Evolutionary conservation across 2,797 vertebrate genomes (phyloP), one percentile per base, ranked within the genome.

Genomic region (Cyprinella venusta): DNA sequence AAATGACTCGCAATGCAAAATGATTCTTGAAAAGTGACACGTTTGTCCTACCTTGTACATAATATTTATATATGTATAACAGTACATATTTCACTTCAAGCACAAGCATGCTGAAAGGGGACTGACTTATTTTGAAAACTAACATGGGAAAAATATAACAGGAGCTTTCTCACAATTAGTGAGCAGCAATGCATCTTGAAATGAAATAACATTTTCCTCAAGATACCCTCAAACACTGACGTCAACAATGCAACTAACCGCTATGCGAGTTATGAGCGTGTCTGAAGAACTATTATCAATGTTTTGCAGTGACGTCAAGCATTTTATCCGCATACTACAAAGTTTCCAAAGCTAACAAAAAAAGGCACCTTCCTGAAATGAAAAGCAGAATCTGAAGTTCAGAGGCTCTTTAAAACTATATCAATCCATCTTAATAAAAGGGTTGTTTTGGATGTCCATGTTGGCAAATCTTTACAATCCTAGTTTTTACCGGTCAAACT

Each of bases 51-150:
- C 90, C 88, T 90, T 64, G 89, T 91, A 92, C 83, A 82, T 91
- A 90, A 93, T 93, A 92, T 92, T 93, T 94, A 93, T 93, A 94
- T 93, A 94, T 90, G 89, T 92, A 91, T 94, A 83, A 83, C 74
- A 83, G 86, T 94, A 94, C 93, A 94, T 81, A 86, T 89, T 90
- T 91, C 90, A 94, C 93, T 91, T 79, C 42, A 61, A 88, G 92
- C 92, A 95, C 88, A 91, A 92, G 92, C 94, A 95, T 95, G 94
- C 94, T 91, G 92, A 91, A 94, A 94, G 72, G 81, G 63, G 26
- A 45, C 38, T 9, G 24, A 68, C 77, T 67, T 52, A 13, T 33
- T 38, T 42, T 48, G 7, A 30, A 76, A 56, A 33, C 56, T 42
- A 19, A 68, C 13, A 52, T 21, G 72, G 42, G 64, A 19, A 40